These are phyloP conservation scores for Limnephilus marmoratus DNA, from an alignment of 2,888 invertebrate species.

Conservation along the genomic window DNA sequence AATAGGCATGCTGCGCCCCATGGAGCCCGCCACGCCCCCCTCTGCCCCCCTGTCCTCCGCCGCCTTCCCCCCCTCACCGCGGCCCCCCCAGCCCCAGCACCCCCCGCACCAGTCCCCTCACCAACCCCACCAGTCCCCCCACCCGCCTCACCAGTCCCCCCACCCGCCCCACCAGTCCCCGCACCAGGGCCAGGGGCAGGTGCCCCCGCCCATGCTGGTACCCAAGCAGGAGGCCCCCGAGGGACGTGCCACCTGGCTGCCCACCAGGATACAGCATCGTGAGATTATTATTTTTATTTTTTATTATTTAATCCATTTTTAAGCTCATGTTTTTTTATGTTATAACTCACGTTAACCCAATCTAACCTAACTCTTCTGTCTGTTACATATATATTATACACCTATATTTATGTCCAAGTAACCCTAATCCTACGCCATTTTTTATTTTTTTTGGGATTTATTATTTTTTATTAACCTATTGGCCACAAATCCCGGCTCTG, in stretches of 20 bases:
- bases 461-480: too few species aligned
- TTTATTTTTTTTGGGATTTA: too few species aligned
- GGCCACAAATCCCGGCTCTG: too few species aligned
- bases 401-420: neutral
- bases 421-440: neutral
- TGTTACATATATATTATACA: neutral
- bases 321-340: too few species aligned
- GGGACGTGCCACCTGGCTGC: conserved; percentile 82
- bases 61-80: conserved; percentile 69
- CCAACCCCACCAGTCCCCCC: conserved; percentile 61
- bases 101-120: conserved; percentile 66
- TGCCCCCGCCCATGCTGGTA: conserved; percentile 74
- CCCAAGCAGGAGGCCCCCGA: conserved; percentile 79
- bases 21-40: conserved; percentile 71
- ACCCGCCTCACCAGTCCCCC: neutral
- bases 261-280: conserved; percentile 82
- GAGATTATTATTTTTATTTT: conserved; percentile 71
- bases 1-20: conserved; percentile 67
- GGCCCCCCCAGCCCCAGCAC: conserved; percentile 65
- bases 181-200: conserved; percentile 70
- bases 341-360: neutral
- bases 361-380: neutral
- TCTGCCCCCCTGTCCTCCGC: conserved; percentile 71
- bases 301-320: neutral
- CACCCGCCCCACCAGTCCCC: conserved; percentile 22